Percentiles rank a stretch among this genome's conserved stretches.
Evolutionary conservation across 2,888 invertebrate species (phyloP).

Genomic region (Labia minor): DNA sequence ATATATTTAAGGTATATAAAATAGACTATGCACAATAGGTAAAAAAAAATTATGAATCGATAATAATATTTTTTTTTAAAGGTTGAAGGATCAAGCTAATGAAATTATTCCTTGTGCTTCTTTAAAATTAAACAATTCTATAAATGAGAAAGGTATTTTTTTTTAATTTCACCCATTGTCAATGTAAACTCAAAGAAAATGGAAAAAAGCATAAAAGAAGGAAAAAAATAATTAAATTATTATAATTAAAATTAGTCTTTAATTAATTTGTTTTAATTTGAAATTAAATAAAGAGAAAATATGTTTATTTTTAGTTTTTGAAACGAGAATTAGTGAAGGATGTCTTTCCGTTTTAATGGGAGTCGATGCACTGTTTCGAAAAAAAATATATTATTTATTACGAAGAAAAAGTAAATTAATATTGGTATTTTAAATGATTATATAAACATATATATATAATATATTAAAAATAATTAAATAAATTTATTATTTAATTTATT

Average conservation of each 20-base stretch:
- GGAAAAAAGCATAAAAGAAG: too few species aligned
- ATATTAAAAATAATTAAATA: background rate
- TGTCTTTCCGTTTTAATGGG: background rate
- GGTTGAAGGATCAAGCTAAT: background rate
- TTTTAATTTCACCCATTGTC: background rate
- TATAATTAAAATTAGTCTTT: too few species aligned
- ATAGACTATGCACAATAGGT: too few species aligned
- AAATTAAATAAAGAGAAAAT: background rate
- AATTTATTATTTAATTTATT: background rate
- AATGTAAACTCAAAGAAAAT: too few species aligned
- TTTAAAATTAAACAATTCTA: background rate
- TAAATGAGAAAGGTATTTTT: background rate
- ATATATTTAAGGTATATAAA: background rate
- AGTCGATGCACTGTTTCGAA: background rate
- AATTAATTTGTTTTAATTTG: too few species aligned
- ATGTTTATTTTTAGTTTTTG: background rate
- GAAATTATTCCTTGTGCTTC: background rate
- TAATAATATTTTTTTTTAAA: background rate
- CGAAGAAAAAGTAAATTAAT: background rate
- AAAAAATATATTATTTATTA: background rate
- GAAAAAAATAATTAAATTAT: too few species aligned
- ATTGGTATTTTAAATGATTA: background rate
- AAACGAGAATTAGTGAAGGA: background rate
- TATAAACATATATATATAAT: background rate
- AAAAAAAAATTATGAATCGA: background rate